phyloP scores from a whole-genome alignment of 2,113 vertebrate genomes.

The Oriolus oriolus region DNA sequence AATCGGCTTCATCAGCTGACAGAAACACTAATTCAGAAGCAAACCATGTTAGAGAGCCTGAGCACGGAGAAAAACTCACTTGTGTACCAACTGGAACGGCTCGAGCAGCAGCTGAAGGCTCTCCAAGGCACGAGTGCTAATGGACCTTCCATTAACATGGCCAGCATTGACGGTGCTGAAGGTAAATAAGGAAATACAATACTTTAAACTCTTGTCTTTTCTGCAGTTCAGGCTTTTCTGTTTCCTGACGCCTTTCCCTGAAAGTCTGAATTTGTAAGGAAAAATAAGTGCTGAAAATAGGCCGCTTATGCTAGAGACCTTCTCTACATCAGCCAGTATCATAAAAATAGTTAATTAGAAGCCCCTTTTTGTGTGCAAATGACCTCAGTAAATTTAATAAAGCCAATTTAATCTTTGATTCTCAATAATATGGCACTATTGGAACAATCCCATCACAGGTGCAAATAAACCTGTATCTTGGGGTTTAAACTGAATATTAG shows the following conservation, averaged over 20 bases:
- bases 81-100: conserved; percentile 91
- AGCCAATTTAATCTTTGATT: neutral
- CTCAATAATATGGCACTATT: neutral
- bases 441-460: neutral
- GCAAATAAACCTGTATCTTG: neutral
- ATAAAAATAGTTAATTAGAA: neutral
- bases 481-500: neutral
- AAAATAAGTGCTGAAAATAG: neutral
- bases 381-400: neutral
- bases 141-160: conserved; percentile 86
- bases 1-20: conserved; percentile 94
- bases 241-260: neutral
- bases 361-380: neutral
- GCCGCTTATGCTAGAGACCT: neutral
- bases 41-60: conserved; percentile 96
- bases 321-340: neutral
- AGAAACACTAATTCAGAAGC: conserved; percentile 97
- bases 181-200: conserved; percentile 57
- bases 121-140: conserved; percentile 72
- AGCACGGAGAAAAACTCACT: conserved; percentile 95
- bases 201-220: neutral
- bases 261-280: neutral
- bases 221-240: neutral
- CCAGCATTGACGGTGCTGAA: conserved; percentile 79
- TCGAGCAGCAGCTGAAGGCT: conserved; percentile 88